phyloP scores from a whole-genome alignment of 2,113 vertebrate species.

The Boulengeromyrus knoepffleri region DNA sequence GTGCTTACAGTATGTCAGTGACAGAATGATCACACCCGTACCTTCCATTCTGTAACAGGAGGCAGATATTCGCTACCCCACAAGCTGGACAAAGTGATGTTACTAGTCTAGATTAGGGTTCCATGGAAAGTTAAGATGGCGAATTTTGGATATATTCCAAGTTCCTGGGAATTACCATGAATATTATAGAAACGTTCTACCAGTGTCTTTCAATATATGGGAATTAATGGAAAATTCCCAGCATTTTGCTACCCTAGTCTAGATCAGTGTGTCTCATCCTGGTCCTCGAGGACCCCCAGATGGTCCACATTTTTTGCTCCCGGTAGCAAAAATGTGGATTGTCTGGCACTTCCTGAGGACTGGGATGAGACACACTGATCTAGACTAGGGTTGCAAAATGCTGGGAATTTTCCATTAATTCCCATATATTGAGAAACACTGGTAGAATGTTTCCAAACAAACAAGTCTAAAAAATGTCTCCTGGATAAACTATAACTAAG shows the following conservation, averaged over 20 bases:
- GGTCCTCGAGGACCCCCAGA: background rate
- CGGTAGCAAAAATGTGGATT: background rate
- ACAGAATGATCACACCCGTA: background rate
- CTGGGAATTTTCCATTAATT: too few species aligned
- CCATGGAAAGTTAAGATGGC: too few species aligned
- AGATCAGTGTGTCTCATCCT: background rate
- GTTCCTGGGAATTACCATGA: too few species aligned
- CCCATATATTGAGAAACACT: background rate
- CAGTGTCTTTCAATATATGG: too few species aligned
- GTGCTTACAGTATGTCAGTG: background rate
- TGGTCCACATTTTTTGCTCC: background rate
- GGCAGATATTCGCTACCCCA: background rate
- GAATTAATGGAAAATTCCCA: too few species aligned
- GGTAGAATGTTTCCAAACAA: background rate
- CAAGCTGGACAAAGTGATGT: background rate
- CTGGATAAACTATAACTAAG: background rate
- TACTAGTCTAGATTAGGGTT: background rate
- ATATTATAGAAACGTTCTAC: too few species aligned
- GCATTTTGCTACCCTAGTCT: background rate
- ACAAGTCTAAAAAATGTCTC: background rate
- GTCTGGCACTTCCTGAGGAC: background rate
- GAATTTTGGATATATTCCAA: too few species aligned
- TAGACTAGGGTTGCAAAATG: too few species aligned
- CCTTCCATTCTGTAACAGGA: background rate
- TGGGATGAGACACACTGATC: background rate